Evolutionary conservation across 2,113 vertebrate genomes (phyloP), one percentile per base, ranked within the genome.

Genomic region (Origma solitaria): DNA sequence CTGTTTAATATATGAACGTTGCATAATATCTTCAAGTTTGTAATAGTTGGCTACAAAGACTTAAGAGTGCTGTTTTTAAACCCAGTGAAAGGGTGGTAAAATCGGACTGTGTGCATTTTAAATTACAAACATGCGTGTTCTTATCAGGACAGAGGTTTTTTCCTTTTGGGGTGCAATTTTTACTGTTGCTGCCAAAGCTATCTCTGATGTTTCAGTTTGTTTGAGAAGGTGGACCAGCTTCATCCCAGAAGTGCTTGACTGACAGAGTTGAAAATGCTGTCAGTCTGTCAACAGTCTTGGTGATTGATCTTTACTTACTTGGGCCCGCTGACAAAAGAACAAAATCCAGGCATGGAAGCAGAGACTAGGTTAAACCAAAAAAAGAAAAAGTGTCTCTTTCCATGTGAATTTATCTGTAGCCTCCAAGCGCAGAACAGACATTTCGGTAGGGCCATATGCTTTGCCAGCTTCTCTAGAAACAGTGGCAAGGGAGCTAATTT

Each of bases 401-500:
- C 83, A 76, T 72, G 49, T 79, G 35, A 51, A 88, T 94, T 86
- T 86, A n/a, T 38, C 72, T 86, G 68, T 66, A 86, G 57, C 72
- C 87, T 94, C 68, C 82, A 53, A 92, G 80, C 14, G 7, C 60
- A 60, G 76, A 92, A 38, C 76, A 88, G 92, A 76, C 65, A 15
- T 88, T 90, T 88, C 56, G 31, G 68, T 18, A 78, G 61, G 69
- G 77, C 90, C 86, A 82, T 95, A 86, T 88, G 76, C 65, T 88
- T 84, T 68, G 80, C 72, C 77, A 82, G 45, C 68, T 90, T 96
- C 80, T 88, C 60, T 71, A 79, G 65, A 84, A 83, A 64, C 49
- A n/a, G 82, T 88, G 79, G 35, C 82, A 86, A 69, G 24, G 47
- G 44, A 92, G 71, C 72, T 93, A 27, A 94, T 94, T 96, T 86